Conservation (phyloP, 2,113 vertebrate genomes). For the Calonectris borealis region DNA sequence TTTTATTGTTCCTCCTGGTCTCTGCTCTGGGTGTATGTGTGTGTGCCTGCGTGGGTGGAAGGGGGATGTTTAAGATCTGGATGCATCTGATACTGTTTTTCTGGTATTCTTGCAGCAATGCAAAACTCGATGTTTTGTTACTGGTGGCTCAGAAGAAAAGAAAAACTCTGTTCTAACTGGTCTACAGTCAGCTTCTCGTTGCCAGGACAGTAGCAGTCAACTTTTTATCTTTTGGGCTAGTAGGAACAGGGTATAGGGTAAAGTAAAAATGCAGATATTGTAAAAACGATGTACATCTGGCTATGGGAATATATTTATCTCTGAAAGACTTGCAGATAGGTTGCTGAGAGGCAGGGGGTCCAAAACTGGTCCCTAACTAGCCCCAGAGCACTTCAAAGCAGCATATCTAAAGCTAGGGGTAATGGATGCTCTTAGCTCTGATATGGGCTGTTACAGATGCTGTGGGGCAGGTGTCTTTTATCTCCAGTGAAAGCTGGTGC, state of each 20-base stretch:
- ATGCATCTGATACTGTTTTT: neutral
- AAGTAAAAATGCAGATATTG: neutral
- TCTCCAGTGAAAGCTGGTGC: neutral
- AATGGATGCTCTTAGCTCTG: neutral
- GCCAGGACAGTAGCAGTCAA: neutral
- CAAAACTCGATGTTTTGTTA: neutral
- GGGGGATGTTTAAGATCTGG: neutral
- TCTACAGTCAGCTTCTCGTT: neutral
- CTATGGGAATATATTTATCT: neutral
- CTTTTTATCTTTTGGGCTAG: neutral
- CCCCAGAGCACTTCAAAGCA: neutral
- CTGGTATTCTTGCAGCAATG: neutral
- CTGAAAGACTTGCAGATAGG: neutral
- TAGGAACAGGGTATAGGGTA: neutral
- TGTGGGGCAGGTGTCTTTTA: neutral
- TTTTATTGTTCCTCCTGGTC: neutral
- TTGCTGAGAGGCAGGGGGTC: neutral
- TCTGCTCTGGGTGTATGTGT: neutral
- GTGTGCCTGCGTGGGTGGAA: neutral
- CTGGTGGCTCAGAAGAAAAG: neutral
- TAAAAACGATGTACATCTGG: neutral
- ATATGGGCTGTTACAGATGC: neutral
- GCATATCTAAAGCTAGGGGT: neutral
- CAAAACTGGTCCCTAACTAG: neutral
- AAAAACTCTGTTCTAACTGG: neutral